phyloP scores from a whole-genome alignment of 2,888 invertebrate genomes.

The Drosophila imparisetae region DNA sequence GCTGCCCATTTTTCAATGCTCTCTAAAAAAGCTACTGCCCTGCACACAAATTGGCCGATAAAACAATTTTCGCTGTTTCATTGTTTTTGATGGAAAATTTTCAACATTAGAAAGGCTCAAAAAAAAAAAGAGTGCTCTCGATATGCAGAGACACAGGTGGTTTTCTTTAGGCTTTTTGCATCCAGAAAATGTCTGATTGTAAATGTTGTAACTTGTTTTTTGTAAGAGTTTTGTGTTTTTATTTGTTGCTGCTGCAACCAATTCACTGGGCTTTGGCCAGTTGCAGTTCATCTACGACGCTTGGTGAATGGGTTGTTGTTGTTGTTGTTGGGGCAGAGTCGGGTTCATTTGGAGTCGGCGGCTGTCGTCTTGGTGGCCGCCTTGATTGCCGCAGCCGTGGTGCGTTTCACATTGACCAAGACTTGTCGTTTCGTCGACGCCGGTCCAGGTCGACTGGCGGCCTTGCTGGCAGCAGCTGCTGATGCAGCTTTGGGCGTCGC shows the following conservation, averaged over 20 bases:
- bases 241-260: conserved; percentile 51
- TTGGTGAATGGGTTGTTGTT: conserved; percentile 5
- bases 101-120: conserved; percentile 48
- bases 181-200: conserved; percentile 18
- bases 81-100: conserved; percentile 30
- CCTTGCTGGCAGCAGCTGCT: conserved; percentile 37
- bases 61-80: conserved; percentile 33
- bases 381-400: conserved; percentile 56
- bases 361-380: conserved; percentile 55
- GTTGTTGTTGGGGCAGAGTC: conserved; percentile 1
- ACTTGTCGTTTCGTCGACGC: conserved; percentile 66
- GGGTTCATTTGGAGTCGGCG: conserved; percentile 60
- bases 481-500: conserved; percentile 42
- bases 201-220: conserved; percentile 21
- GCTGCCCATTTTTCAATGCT: conserved; percentile 36
- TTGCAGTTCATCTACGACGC: conserved; percentile 23
- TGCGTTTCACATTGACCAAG: conserved; percentile 68
- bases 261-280: conserved; percentile 48
- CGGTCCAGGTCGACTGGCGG: conserved; percentile 60
- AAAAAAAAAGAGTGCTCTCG: conserved; percentile 41
- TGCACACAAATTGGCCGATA: conserved; percentile 25
- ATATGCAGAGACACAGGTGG: conserved; percentile 46
- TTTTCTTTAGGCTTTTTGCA: conserved; percentile 29
- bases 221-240: conserved; percentile 20
- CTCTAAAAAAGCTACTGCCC: conserved; percentile 25